Percentiles rank a stretch among this genome's conserved stretches.
Evolutionary conservation across 1,140 invertebrate genomes (phyloP).

Genomic region (Popillia japonica): DNA sequence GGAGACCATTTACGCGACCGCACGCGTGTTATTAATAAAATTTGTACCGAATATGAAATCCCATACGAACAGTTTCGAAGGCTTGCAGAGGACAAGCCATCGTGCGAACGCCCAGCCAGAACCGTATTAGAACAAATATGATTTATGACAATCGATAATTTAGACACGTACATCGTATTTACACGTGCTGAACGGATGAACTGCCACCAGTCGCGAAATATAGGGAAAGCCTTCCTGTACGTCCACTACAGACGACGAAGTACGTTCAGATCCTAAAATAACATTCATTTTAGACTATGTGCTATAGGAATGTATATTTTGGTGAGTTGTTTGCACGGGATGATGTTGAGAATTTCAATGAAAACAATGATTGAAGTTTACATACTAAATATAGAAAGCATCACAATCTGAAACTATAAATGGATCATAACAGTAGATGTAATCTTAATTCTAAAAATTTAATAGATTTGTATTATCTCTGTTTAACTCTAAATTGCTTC

Average conservation of each 20-base stretch:
- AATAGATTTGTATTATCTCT: too few species aligned
- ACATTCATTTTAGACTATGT: not conserved
- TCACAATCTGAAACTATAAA: not conserved
- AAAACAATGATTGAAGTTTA: conserved; percentile 1
- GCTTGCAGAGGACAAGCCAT: not conserved
- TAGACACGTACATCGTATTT: not conserved
- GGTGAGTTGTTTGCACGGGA: not conserved
- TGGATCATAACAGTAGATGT: not conserved
- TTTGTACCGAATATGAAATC: conserved; percentile 21
- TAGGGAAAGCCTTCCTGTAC: not conserved
- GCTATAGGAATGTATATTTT: not conserved
- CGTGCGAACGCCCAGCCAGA: not conserved
- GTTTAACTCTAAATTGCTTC: too few species aligned
- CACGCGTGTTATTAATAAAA: conserved; percentile 34
- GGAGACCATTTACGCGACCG: not conserved
- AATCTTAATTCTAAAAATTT: not conserved
- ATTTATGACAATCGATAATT: conserved; percentile 26
- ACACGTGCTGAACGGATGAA: not conserved
- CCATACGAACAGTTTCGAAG: conserved; percentile 12
- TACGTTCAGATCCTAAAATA: not conserved
- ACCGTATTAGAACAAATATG: not conserved
- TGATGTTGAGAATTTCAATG: not conserved
- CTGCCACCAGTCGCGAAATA: not conserved
- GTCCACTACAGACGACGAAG: not conserved
- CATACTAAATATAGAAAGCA: not conserved